Base-by-base conservation (phyloP, 2,888 invertebrate species). In the Ditylenchus weischeri region DNA sequence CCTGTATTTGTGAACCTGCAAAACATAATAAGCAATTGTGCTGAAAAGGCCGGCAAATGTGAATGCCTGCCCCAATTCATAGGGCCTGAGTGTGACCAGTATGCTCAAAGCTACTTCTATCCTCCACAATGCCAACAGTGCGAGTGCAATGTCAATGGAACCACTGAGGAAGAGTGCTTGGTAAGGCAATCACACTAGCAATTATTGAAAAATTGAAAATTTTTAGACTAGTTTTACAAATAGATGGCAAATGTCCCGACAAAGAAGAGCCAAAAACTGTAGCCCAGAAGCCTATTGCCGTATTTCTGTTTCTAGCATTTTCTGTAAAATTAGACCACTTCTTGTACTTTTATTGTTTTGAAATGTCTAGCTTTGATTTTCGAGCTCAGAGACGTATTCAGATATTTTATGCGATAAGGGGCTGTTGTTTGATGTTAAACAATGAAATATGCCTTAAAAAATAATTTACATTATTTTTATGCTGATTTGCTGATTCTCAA, bases 1-100 rank as follows among this genome's bases (percentile, higher is more conserved):
- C 90, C 0, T 98, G 98, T 81, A 86, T 90, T 65, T 98, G 98
- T 82, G 88, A 93, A 78, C 86, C 86, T 15, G 89, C 88, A 79
- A 90, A 88, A 81, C 92, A 91, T 0, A n/a, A 95, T 94, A 23
- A 95, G 95, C 15, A 93, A 92, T 83, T 98, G 96, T 83, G 90
- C 89, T 61, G 93, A 93, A 78, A 91, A 90, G 57, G 88, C 89
- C 0, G 95, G 95, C 0, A 88, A 93, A 81, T 98, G 96, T 84
- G 87, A 87, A 43, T 96, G 96, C 80, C 90, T 92, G 82, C 90
- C 92, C 0, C 87, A 94, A 62, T 90, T 98, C 0, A 89, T 88
- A 5, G 96, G 96, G 0, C 87, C 90, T 18, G 89, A 89, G 19
- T 98, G 98, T 83, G 90, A 91, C 73, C 88, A 89, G 70, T 93